Conservation (phyloP, 2,797 vertebrate species). For the Centropyge bicolor region DNA sequence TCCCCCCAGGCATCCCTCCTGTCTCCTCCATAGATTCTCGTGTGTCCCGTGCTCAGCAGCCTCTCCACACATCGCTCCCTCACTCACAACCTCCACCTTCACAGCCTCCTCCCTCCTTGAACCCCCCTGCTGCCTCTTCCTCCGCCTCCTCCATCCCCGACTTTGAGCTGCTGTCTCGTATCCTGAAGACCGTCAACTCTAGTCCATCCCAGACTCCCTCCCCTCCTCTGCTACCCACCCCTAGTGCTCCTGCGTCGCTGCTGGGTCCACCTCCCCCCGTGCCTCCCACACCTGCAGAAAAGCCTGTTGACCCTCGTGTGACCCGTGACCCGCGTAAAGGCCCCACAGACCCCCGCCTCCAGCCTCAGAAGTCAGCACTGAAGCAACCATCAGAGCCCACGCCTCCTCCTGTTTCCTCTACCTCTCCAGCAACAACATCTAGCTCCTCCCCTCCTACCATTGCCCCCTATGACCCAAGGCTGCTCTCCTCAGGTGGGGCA, state of each 20-base stretch:
- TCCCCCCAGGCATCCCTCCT: constrained; percentile 90
- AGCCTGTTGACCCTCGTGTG: constrained; percentile 90
- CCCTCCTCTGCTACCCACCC: constrained; percentile 56
- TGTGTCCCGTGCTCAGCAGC: constrained; percentile 83
- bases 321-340: constrained; percentile 87
- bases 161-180: constrained; percentile 93
- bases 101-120: constrained; percentile 51
- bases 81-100: constrained; percentile 56
- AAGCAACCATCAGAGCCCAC: constrained; percentile 74
- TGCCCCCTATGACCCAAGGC: constrained; percentile 92
- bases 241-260: constrained; percentile 37
- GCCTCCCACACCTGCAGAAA: constrained; percentile 78
- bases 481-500: constrained; percentile 88
- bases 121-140: constrained; percentile 65
- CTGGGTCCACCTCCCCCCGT: constrained; percentile 65
- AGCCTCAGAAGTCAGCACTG: constrained; percentile 80
- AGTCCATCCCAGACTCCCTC: constrained; percentile 75
- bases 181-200: constrained; percentile 92
- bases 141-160: constrained; percentile 87
- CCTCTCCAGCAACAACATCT: constrained; percentile 55
- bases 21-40: constrained; percentile 85
- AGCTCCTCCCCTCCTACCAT: constrained; percentile 72
- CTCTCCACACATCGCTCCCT: constrained; percentile 70
- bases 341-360: constrained; percentile 89
- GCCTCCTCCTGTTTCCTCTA: constrained; percentile 56